Conservation (phyloP, 2,113 vertebrate genomes). For the Corythornis cristatus region DNA sequence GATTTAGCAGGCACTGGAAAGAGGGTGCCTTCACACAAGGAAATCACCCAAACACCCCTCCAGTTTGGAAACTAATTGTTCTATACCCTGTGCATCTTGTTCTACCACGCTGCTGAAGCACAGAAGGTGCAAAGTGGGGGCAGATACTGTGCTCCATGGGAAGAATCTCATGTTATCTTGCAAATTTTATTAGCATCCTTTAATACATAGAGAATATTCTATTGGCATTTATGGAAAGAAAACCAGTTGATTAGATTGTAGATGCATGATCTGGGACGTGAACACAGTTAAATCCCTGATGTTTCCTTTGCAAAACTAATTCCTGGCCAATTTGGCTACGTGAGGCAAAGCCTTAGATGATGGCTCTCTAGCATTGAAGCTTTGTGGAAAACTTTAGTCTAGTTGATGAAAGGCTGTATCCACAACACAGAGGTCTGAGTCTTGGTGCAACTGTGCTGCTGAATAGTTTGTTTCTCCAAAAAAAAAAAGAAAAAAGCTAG, state of each 20-base stretch:
- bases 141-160: not conserved
- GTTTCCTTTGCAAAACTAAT: conserved; percentile 31
- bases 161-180: not conserved
- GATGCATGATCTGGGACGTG: not conserved
- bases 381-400: conserved; percentile 30
- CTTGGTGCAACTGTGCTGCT: not conserved
- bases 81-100: not conserved
- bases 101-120: not conserved
- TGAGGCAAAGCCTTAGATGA: not conserved
- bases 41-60: conserved; percentile 5
- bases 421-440: conserved; percentile 1
- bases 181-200: not conserved
- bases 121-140: not conserved
- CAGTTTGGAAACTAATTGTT: not conserved
- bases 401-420: conserved; percentile 23
- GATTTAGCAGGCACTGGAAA: conserved; percentile 23
- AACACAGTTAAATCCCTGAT: not conserved
- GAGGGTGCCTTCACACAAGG: conserved; percentile 4
- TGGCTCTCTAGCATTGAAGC: not conserved
- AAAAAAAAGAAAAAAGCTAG: not conserved
- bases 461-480: not conserved
- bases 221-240: conserved; percentile 26
- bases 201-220: not conserved
- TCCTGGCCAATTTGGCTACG: not conserved
- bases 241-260: not conserved